phyloP scores from a whole-genome alignment of 2,113 vertebrate genomes.

The Eira barbara region DNA sequence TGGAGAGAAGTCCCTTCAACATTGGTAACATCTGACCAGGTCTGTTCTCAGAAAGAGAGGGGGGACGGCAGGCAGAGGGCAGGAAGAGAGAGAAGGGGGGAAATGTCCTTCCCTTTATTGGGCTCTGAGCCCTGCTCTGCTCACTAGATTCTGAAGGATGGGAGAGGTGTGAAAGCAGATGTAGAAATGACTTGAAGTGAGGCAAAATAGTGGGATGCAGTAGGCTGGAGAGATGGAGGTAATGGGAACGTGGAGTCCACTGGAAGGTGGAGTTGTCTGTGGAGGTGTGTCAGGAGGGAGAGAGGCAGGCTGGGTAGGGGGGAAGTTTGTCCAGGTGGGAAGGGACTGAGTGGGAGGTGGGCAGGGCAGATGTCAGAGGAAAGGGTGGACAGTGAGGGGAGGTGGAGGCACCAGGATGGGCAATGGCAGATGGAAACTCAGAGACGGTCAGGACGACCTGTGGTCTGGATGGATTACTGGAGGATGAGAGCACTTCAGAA shows the following conservation, averaged over 20 bases:
- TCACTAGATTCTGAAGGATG: not conserved
- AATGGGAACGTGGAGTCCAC: not conserved
- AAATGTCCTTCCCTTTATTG: not conserved
- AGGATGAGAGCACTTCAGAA: no score
- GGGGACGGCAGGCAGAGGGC: not conserved
- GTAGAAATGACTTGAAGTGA: not conserved
- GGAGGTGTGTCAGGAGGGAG: not conserved
- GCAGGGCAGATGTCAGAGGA: not conserved
- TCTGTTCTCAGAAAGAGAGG: not conserved
- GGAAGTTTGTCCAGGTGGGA: not conserved
- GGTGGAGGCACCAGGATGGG: not conserved
- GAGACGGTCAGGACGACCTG: not conserved
- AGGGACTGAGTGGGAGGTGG: not conserved
- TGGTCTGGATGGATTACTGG: no score
- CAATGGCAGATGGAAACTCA: no score
- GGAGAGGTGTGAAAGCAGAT: not conserved
- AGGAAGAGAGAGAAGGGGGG: not conserved
- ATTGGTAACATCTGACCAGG: accelerated
- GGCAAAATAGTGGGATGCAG: not conserved
- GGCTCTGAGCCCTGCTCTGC: not conserved
- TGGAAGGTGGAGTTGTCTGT: not conserved
- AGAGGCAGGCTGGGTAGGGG: not conserved
- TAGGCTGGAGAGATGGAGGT: not conserved
- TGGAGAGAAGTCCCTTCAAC: not conserved
- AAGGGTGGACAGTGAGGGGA: not conserved